Base-by-base conservation (phyloP, 2,113 vertebrate species). In the Podarcis cretensis region DNA sequence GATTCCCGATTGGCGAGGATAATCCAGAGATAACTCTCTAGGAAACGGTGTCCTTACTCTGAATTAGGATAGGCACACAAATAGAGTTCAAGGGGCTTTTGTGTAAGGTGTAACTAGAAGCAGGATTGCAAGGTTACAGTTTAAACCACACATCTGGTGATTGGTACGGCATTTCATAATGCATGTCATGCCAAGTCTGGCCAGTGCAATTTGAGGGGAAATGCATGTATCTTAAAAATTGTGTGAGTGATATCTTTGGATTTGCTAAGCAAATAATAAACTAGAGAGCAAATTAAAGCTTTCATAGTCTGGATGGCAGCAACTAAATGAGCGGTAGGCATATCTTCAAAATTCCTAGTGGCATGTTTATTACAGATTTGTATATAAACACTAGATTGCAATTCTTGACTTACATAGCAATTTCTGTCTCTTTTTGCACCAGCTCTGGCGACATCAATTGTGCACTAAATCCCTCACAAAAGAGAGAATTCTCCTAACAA, bases 231-330 rank as follows among this genome's bases (percentile, higher is more conserved):
- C 48, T 92, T 91, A 87, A 84, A 90, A 93, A 90, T 88, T 86
- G 68, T 73, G 43, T 84, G 5, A 16, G 88, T 59, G 77, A 1
- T 86, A 63, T 90, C 94, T 92, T 90, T 84, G 80, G 93, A 93
- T 54, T 88, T 89, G 91, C 74, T 27, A 86, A 93, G 30, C 80
- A 96, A 92, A 92, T 92, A 94, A 93, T 5, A 90, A 75, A 84
- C 77, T 32, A 37, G 35, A 83, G 84, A 27, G 93, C 90, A 93
- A 93, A 95, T 95, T 95, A 95, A 96, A 95, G 92, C 89, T 92
- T 88, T 95, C 84, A 65, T 66, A 90, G 89, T 93, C 92, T 95
- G 92, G 83, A 85, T 94, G 94, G 93, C 93, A 95, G 71, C 69
- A 93, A 83, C 2, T 68, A 88, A 92, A 80, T 87, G 92, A 95